Evolutionary conservation across 2,888 invertebrate genomes (phyloP).

Genomic region (Keiferia lycopersicella): DNA sequence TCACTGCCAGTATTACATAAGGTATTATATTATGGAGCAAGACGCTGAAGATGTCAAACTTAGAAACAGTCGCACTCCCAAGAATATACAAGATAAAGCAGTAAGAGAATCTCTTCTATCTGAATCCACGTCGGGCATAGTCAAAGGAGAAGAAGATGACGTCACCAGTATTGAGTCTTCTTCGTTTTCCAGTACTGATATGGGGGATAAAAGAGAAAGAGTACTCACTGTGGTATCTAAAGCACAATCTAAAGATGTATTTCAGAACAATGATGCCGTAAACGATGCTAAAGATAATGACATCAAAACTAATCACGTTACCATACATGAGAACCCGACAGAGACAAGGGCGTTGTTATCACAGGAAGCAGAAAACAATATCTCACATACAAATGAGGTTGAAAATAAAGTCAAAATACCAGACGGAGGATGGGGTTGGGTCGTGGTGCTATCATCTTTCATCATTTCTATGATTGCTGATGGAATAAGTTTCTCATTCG

Average conservation of each 20-base stretch:
- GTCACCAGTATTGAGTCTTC: slow-evolving; percentile 55
- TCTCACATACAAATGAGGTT: slow-evolving; percentile 35
- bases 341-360: slow-evolving; percentile 39
- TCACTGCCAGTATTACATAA: slow-evolving; percentile 66
- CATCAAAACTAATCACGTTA: slow-evolving; percentile 37
- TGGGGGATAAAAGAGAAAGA: slow-evolving; percentile 56
- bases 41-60: slow-evolving; percentile 55
- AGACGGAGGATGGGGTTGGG: slow-evolving; percentile 95
- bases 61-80: slow-evolving; percentile 61
- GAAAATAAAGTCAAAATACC: slow-evolving; percentile 82
- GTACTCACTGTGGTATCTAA: slow-evolving; percentile 31
- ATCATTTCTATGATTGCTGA: slow-evolving; percentile 94
- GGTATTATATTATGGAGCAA: slow-evolving; percentile 63
- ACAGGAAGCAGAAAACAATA: slow-evolving; percentile 33
- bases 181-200: slow-evolving; percentile 68
- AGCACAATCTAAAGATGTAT: slow-evolving; percentile 22
- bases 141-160: slow-evolving; percentile 67
- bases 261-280: slow-evolving; percentile 38
- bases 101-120: slow-evolving; percentile 68
- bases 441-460: slow-evolving; percentile 92
- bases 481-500: slow-evolving; percentile 96
- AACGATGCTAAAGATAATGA: slow-evolving; percentile 48
- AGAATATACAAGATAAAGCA: slow-evolving; percentile 51
- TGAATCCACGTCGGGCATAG: slow-evolving; percentile 76
- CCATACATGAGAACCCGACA: slow-evolving; percentile 48